A percentile compares a stretch with the other conserved stretches of the same genome.
These are phyloP conservation scores for Rhodinocichla rosea DNA, from an alignment of 2,113 vertebrate genomes.

Conservation along the genomic window DNA sequence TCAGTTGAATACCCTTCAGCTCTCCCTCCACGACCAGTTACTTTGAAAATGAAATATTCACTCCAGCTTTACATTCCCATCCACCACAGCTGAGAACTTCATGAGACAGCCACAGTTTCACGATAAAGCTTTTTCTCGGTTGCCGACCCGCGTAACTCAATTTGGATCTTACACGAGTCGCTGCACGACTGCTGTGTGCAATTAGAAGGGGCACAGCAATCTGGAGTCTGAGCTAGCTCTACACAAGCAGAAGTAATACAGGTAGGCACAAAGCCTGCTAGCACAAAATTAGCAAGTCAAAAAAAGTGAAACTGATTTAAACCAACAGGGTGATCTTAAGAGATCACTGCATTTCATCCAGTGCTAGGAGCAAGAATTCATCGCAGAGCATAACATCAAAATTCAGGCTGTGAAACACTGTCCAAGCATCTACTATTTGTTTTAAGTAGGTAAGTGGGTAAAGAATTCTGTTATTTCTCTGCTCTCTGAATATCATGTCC, in stretches of 20 bases:
- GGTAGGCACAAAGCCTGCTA: not conserved
- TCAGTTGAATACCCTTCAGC: not conserved
- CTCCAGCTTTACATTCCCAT: not conserved
- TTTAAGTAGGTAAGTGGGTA: not conserved
- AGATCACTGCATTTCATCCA: not conserved
- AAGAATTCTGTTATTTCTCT: not conserved
- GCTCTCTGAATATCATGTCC: not conserved
- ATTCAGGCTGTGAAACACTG: not conserved
- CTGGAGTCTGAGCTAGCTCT: not conserved
- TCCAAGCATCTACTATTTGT: not conserved
- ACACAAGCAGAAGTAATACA: not conserved
- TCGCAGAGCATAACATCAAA: not conserved
- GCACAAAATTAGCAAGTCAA: not conserved
- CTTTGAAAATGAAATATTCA: not conserved
- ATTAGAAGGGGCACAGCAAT: not conserved
- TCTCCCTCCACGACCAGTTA: not conserved
- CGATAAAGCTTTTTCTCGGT: not conserved
- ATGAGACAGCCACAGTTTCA: not conserved
- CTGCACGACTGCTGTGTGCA: not conserved
- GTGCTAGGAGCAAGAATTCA: not conserved
- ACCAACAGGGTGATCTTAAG: not conserved
- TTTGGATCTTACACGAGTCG: accelerated
- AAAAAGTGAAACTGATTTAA: not conserved
- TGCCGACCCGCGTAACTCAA: not conserved
- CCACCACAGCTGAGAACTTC: not conserved